Percentiles rank a stretch among this genome's conserved stretches.
Evolutionary conservation across 2,797 vertebrate species (phyloP).

Genomic region (Peromyscus melanophrys): DNA sequence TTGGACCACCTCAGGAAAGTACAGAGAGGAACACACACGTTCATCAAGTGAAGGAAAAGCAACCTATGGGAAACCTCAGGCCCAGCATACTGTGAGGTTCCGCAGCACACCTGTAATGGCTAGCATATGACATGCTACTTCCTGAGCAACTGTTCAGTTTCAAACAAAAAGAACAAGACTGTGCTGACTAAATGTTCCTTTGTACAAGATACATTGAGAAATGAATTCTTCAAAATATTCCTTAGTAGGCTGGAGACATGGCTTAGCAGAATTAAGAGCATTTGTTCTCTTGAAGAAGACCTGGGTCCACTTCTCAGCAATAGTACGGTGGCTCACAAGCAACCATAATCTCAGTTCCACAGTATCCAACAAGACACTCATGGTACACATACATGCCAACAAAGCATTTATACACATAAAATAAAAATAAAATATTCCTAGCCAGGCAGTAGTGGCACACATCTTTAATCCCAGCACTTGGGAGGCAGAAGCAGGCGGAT

Average conservation of each 20-base stretch:
- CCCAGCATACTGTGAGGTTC: background rate
- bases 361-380: background rate
- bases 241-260: background rate
- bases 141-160: background rate
- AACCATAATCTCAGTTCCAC: background rate
- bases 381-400: background rate
- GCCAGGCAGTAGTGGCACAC: background rate
- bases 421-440: background rate
- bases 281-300: background rate
- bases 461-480: background rate
- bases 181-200: background rate
- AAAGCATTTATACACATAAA: background rate
- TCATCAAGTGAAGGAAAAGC: background rate
- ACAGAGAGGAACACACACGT: background rate
- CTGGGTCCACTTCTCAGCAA: background rate
- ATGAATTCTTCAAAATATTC: slow-evolving; percentile 10
- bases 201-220: background rate
- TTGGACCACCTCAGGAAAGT: background rate
- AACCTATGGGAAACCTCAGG: background rate
- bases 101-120: background rate
- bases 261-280: background rate
- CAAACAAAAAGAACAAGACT: background rate
- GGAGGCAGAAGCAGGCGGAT: background rate
- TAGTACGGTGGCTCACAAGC: background rate
- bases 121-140: background rate